Evolutionary conservation across 2,797 vertebrate species (phyloP), one percentile per base, ranked within the genome.

Genomic region (Cercopithecus mitis): DNA sequence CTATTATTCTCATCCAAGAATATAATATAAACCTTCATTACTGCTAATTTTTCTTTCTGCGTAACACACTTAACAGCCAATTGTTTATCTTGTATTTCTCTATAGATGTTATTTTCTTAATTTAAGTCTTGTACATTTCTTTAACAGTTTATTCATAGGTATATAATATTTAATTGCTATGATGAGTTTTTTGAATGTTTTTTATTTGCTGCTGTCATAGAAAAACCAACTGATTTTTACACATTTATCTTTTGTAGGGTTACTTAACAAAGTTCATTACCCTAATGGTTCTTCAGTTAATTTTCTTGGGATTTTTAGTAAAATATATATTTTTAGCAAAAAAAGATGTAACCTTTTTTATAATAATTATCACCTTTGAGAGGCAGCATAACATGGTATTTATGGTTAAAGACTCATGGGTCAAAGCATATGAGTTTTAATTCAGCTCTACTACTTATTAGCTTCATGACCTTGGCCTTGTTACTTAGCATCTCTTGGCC

Each of bases 91-190:
- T 84, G 19, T 84, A 45, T 45, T 92, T 43, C 47, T 88, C 39
- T 57, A 61, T 77, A 81, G 88, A 87, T 88, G 17, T 36, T 76
- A 67, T 81, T 91, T 79, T 91, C 61, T 85, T 95, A 57, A 83
- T 58, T 81, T 92, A 81, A 70, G 27, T 80, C 7, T 75, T 80
- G 3, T 1, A n/a, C 39, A 76, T 27, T 77, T 92, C 22, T 92
- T 85, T 22, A 5, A 36, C 9, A 50, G 7, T 76, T 83, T 94
- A 93, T 72, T 91, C 24, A 72, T 58, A 90, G 30, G 10, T 76
- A 61, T 45, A 13, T n/a, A 27, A n/a, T 73, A 88, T 70, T 86
- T 47, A 20, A 50, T 80, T 64, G 55, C 9, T 47, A 73, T n/a
- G 47, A 50, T 76, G 47, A 33, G 0, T 45, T 50, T 88, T 82